Percentiles rank a stretch among this genome's conserved stretches.
These are phyloP conservation scores for Xestoiulus laeticollis DNA, from an alignment of 2,888 invertebrate species.

Conservation along the genomic window DNA sequence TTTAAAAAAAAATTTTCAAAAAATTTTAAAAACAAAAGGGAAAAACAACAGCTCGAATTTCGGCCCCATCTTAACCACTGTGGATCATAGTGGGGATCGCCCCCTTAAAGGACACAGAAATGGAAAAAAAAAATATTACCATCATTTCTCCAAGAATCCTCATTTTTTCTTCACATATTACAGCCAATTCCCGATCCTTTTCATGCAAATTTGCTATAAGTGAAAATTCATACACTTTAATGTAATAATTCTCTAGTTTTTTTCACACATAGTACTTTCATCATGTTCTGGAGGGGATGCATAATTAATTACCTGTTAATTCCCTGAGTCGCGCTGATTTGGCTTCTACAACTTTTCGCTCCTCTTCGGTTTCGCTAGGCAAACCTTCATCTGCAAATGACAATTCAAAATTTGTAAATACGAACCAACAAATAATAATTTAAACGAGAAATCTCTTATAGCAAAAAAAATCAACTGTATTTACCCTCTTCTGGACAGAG, in stretches of 20 bases:
- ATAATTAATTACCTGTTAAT: constrained; percentile 76
- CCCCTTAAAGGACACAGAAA: too few relatives aligned
- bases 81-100: too few relatives aligned
- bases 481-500: constrained; percentile 78
- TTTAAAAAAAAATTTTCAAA: too few relatives aligned
- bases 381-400: constrained; percentile 73
- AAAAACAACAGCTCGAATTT: too few relatives aligned
- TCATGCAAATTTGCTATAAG: constrained; percentile 81
- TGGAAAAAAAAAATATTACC: constrained; percentile 61
- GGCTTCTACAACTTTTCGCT: constrained; percentile 78
- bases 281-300: too few relatives aligned
- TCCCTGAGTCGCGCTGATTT: constrained; percentile 81
- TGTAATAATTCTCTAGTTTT: background rate
- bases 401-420: background rate
- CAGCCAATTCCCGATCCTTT: constrained; percentile 87
- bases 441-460: background rate
- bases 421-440: background rate
- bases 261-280: too few relatives aligned
- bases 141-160: constrained; percentile 74
- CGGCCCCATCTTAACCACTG: too few relatives aligned
- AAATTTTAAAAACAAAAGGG: too few relatives aligned
- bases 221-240: background rate
- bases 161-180: constrained; percentile 88
- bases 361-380: constrained; percentile 77
- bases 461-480: background rate